A percentile compares a stretch with the other conserved stretches of the same genome.
Evolutionary conservation across 2,797 vertebrate species (phyloP).

Genomic region (Sebastes goodei): DNA sequence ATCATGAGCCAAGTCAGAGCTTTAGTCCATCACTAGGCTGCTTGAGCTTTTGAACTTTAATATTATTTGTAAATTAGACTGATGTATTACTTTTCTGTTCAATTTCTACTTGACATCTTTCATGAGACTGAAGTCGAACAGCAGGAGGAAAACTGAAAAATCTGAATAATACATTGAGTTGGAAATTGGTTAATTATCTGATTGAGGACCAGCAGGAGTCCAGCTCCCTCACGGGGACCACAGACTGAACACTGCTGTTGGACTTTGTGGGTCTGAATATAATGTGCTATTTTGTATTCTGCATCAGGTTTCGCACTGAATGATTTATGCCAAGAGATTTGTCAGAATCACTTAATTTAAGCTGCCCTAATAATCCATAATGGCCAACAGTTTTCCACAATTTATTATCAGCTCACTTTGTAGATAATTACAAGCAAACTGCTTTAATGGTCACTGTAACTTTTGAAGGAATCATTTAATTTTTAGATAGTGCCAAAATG

Average conservation of each 20-base stretch:
- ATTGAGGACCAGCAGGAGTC: conserved; percentile 26
- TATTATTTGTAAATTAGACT: not conserved
- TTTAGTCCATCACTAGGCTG: not conserved
- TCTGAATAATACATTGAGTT: not conserved
- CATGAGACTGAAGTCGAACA: not conserved
- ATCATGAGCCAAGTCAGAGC: not conserved
- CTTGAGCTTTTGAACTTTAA: not conserved
- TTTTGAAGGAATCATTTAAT: not conserved
- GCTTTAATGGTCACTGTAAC: not conserved
- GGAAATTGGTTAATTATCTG: not conserved
- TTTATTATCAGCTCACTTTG: conserved; percentile 8
- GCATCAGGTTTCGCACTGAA: not conserved
- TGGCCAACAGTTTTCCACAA: not conserved
- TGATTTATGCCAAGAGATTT: not conserved
- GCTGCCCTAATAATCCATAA: conserved; percentile 5
- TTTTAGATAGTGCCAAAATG: not conserved
- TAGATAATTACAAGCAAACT: not conserved
- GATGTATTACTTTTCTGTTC: not conserved
- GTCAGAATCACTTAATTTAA: conserved; percentile 1
- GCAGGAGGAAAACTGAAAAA: conserved; percentile 1
- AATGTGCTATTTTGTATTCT: conserved; percentile 30
- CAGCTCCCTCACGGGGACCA: not conserved
- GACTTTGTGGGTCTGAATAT: not conserved
- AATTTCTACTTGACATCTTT: not conserved
- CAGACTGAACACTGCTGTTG: not conserved